These are phyloP conservation scores for Sebastes miniatus DNA, from an alignment of 2,797 vertebrate species.

Conservation along the genomic window DNA sequence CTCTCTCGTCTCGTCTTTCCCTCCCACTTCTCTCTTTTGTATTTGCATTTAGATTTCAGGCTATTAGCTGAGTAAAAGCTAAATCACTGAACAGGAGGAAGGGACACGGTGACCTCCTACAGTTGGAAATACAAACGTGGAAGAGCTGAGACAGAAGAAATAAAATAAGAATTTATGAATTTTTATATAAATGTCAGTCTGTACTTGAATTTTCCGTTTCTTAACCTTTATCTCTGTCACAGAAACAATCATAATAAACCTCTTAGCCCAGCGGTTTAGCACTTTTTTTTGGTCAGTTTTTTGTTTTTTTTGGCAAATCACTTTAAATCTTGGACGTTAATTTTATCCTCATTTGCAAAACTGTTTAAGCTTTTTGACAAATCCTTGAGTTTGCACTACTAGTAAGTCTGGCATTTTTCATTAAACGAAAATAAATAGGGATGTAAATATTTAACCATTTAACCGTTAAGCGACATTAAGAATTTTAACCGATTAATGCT, in stretches of 20 bases:
- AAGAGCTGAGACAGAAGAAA: not conserved
- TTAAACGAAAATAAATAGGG: no score
- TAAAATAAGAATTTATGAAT: not conserved
- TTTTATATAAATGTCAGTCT: not conserved
- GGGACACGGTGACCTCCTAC: not conserved
- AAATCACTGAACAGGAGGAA: not conserved
- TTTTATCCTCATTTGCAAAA: no score
- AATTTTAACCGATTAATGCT: no score
- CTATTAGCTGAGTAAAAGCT: not conserved
- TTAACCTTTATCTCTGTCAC: not conserved
- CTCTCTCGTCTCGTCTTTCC: not conserved
- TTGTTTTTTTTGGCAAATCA: no score
- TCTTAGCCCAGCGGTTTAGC: no score
- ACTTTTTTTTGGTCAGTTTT: no score
- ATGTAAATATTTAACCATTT: no score
- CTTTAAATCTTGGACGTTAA: no score
- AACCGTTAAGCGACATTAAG: no score
- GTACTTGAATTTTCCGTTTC: not conserved
- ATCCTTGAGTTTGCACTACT: no score
- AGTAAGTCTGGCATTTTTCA: no score
- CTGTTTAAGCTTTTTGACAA: no score
- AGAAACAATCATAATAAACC: not conserved
- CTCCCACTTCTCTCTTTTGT: constrained; percentile 17
- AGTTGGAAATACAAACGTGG: not conserved
- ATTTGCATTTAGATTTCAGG: constrained; percentile 1